These are phyloP conservation scores for Burhinus oedicnemus DNA, from an alignment of 2,113 vertebrate species.

Conservation along the genomic window DNA sequence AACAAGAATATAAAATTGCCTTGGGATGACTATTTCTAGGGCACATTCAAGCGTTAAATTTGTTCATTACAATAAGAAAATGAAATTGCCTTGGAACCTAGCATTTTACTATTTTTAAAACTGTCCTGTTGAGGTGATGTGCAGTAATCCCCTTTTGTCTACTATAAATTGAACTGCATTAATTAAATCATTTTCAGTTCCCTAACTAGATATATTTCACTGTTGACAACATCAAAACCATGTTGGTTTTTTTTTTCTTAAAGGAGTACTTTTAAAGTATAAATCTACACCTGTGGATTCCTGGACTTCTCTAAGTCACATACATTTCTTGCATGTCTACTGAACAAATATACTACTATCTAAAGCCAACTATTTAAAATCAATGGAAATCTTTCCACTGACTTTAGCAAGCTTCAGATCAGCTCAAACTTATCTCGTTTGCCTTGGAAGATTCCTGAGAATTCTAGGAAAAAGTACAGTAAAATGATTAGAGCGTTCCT, in stretches of 20 bases:
- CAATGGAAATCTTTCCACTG: background rate
- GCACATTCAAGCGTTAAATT: constrained; percentile 60
- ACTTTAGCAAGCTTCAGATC: background rate
- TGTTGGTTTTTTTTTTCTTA: background rate
- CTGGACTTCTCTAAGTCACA: background rate
- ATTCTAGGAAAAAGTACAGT: background rate
- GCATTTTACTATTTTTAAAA: constrained; percentile 43
- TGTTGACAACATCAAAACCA: background rate
- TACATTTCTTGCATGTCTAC: background rate
- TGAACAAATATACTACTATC: background rate
- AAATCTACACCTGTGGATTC: background rate
- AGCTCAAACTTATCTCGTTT: background rate
- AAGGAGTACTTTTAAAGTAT: background rate
- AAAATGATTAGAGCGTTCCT: background rate
- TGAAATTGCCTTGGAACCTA: constrained; percentile 54
- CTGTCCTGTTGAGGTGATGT: background rate
- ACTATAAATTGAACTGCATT: background rate
- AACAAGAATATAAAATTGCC: constrained; percentile 58
- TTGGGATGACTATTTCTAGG: constrained; percentile 51
- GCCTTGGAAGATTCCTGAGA: background rate
- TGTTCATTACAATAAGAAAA: constrained; percentile 68
- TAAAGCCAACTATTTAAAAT: background rate
- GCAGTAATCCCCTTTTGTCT: background rate
- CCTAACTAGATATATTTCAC: background rate
- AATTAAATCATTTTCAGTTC: constrained; percentile 9